Evolutionary conservation across 2,113 vertebrate genomes (phyloP), one percentile per base, ranked within the genome.

Genomic region (Dipodomys ordii): DNA sequence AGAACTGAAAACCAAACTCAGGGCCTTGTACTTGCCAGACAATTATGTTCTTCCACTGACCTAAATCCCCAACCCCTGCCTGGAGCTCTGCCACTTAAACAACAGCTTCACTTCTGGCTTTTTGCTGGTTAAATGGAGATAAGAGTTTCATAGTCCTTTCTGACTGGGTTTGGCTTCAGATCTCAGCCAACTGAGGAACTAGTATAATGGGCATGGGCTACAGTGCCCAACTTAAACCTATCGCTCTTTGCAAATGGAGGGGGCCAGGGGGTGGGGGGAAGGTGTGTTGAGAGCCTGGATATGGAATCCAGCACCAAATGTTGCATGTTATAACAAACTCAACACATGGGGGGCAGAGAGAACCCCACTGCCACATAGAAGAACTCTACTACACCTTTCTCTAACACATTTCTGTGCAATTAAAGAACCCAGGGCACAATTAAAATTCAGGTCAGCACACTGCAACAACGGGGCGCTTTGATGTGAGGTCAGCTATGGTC

Each of bases 401-500:
- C 95, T 86, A 95, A 94, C 96, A 96, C 95, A 94, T 97, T 97
- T 97, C 97, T 57, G 93, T 95, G 97, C 97, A 97, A 96, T 98
- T 97, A 98, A 97, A 97, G 95, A 98, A 92, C 91, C 92, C 80
- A 88, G 89, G 0, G 77, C 97, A 97, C 97, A 97, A 98, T 98
- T 97, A 98, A 97, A 98, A 98, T 97, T 97, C 97, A 99, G 99
- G 98, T 98, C 99, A 99, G 98, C 97, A 97, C 98, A 96, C 98
- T 98, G 98, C 98, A 98, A 98, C 98, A 97, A 87, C 97, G 97
- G 96, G 97, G 98, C 97, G 96, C 98, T 99, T 99, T 99, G 98
- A 99, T 99, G 98, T 99, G 97, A 98, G 98, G 98, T 99, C 98
- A 98, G 98, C 97, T 98, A 95, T 98, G 99, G 99, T 99, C 99